Base-by-base conservation (phyloP, 2,888 invertebrate species). In the Meteorus colon region DNA sequence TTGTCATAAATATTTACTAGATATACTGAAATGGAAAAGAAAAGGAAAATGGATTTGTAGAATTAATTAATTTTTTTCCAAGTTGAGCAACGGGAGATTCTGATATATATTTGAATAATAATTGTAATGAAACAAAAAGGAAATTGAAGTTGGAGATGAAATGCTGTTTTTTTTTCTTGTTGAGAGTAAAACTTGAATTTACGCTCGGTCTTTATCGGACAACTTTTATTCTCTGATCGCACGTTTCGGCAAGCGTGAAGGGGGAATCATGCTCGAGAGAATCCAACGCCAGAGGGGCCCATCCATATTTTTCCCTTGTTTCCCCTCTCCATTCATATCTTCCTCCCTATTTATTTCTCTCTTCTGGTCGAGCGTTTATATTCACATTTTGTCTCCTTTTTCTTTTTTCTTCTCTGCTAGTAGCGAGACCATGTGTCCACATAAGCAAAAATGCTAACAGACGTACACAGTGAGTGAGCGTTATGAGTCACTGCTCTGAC, bases 211-310 rank as follows among this genome's bases (percentile, higher is more conserved):
- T 74, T 74, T 74, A 74, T 74, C 68, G 41, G 60, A 74, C 45
- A 70, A 63, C 62, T 76, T 78, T 76, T 69, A 78, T 76, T 69
- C 59, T 76, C 63, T 16, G 73, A 77, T 78, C 76, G 66, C 72
- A 74, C 78, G 74, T 77, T 75, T 75, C 73, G 74, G 34, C 67
- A 41, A 65, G 65, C 60, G 67, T 68, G 37, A 75, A 70, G 45
- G 66, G 71, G 76, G 72, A 67, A 55, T 70, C 73, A 78, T 63
- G 70, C 70, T 73, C 68, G 72, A 72, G 72, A 60, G 75, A 69
- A 73, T 69, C 70, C 66, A 75, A 55, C 19, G 63, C 55, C 63
- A 67, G 66, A 63, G 72, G 74, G 76, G 67, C 48, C 37, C 65
- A 31, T 41, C 68, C 24, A 67, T 70, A 70, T 55, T 59, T 55